Evolutionary conservation across 1,140 invertebrate species (phyloP), one percentile per base, ranked within the genome.

Genomic region (Pectinophora gossypiella): DNA sequence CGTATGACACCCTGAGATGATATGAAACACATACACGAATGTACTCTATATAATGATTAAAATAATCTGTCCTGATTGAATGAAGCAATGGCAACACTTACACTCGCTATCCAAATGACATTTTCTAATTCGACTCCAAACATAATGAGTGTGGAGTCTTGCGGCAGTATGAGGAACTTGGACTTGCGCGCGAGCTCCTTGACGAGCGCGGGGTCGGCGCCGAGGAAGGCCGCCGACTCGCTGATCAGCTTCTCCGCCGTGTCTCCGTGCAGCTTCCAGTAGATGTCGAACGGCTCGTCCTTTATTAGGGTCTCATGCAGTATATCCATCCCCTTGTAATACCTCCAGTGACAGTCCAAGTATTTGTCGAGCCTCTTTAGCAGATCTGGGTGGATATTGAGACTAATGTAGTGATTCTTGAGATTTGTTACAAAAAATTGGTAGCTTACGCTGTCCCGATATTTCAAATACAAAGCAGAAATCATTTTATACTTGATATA

Each of bases 261-360:
- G 55, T 85, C 72, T 2, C 78, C 78, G 2, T 85, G 76, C 1
- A 74, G 67, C 58, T 79, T 82, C 71, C 68, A 77, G 44, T 61
- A 81, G 35, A 85, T 73, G 48, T 78, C 78, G 46, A 69, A 77
- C 4, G 81, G 73, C 51, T 82, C 78, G 52, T 76, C 63, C 55
- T 70, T 75, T 38, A 81, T 61, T 19, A 64, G 43, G 55, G 72
- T 68, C 13, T 68, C 67, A 56, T 76, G 53, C 54, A 76, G 59
- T 3, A 83, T 64, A 51, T 81, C 77, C 51, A 68, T 64, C 13
- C 79, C 77, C 49, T 62, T 63, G 48, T 74, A 74, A 61, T 79
- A 76, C 45, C 75, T 83, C 76, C 79, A 85, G 48, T 83, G 76
- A 36, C 77, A 83, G 27, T 58, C 36, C 20, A 85, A 62, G 66